A percentile compares a stretch with the other conserved stretches of the same genome.
Evolutionary conservation across 2,888 invertebrate genomes (phyloP).

Genomic region (Abrostola tripartita): DNA sequence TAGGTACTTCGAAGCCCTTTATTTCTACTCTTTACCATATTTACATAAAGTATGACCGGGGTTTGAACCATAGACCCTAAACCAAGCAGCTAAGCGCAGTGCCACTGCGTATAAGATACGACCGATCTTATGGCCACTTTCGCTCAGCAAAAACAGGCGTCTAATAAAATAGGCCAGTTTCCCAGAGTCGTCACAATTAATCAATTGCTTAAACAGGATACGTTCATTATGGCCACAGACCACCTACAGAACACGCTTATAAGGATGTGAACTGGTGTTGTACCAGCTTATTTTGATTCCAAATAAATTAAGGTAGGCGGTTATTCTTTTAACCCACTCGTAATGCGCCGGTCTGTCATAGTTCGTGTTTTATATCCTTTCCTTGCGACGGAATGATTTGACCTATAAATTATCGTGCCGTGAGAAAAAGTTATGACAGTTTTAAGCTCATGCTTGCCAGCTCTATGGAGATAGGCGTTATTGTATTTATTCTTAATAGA

Average conservation of each 20-base stretch:
- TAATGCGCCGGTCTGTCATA: conserved; percentile 16
- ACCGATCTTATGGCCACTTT: conserved; percentile 5
- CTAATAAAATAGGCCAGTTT: conserved; percentile 54
- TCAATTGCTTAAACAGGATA: conserved; percentile 69
- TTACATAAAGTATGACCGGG: no score
- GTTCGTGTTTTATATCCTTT: conserved; percentile 5
- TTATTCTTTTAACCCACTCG: conserved; percentile 29
- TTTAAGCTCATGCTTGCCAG: conserved; percentile 4
- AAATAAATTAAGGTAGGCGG: conserved; percentile 50
- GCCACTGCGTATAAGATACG: background rate
- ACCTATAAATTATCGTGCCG: background rate
- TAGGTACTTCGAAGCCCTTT: no score
- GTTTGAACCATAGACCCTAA: no score
- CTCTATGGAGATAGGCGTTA: no score
- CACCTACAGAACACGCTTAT: conserved; percentile 67
- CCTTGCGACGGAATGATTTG: background rate
- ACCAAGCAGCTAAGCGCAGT: no score
- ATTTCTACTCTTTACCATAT: no score
- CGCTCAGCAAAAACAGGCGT: conserved; percentile 20
- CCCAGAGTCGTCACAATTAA: conserved; percentile 65
- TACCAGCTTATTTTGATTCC: conserved; percentile 49
- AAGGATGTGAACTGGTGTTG: conserved; percentile 66
- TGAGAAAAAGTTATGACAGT: background rate
- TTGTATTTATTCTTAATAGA: no score
- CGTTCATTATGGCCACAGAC: conserved; percentile 62